Conservation (phyloP, 2,113 vertebrate genomes). For the Lipotes vexillifer region DNA sequence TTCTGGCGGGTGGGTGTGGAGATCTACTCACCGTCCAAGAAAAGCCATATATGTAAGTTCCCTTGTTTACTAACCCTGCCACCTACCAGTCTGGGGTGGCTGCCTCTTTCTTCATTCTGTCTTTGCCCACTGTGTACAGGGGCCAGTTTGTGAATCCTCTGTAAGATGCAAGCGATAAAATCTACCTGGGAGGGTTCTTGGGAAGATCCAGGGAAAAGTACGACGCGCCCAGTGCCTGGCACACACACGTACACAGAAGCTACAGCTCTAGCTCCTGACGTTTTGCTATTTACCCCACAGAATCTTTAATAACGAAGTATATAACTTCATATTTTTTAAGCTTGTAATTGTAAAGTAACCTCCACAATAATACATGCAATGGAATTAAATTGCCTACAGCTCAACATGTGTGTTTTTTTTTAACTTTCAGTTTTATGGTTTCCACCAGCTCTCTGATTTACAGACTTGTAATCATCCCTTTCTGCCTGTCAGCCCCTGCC, state of each 20-base stretch:
- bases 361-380: conserved; percentile 39
- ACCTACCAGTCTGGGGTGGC: background rate
- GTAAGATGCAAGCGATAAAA: background rate
- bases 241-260: accelerated
- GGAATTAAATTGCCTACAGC: conserved; percentile 30
- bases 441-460: conserved; percentile 40
- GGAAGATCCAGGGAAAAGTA: background rate
- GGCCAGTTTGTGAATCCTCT: background rate
- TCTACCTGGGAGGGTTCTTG: too few species aligned
- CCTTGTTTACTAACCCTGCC: background rate
- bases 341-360: conserved; percentile 62
- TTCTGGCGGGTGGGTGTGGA: background rate
- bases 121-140: background rate
- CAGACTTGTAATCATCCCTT: conserved; percentile 7
- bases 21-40: background rate
- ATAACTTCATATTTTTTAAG: conserved; percentile 49
- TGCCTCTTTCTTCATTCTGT: background rate
- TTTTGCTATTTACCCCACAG: background rate
- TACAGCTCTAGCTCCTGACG: background rate
- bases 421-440: conserved; percentile 51
- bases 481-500: background rate
- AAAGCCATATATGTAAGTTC: background rate
- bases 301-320: conserved; percentile 28
- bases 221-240: accelerated
- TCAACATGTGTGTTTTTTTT: background rate